phyloP scores from a whole-genome alignment of 1,140 invertebrate species.

The Drosophila miranda region DNA sequence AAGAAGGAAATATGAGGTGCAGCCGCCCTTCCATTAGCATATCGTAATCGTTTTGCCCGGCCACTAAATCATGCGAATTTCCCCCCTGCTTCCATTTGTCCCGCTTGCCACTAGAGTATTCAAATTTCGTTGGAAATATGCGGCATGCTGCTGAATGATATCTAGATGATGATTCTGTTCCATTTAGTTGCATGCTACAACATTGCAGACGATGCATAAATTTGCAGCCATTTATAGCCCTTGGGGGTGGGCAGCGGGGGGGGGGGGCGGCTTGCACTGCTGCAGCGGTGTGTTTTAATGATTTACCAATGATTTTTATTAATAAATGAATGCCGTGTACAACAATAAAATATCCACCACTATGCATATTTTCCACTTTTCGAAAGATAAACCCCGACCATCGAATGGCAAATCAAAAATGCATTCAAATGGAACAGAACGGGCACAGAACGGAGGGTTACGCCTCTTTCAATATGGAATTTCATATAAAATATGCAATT shows the following conservation, averaged over 20 bases:
- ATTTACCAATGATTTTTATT: constrained; percentile 38
- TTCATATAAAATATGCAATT: constrained; percentile 37
- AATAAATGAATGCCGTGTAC: constrained; percentile 33
- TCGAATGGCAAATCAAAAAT: constrained; percentile 43
- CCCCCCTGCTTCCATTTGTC: too few species aligned
- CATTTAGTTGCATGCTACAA: constrained; percentile 7
- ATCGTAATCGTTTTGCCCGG: background rate
- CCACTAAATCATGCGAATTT: too few species aligned
- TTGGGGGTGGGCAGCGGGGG: too few species aligned
- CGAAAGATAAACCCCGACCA: constrained; percentile 20
- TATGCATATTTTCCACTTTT: constrained; percentile 11
- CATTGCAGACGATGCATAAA: constrained; percentile 25
- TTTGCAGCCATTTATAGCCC: constrained; percentile 29
- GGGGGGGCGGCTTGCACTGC: background rate
- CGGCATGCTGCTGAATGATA: constrained; percentile 3
- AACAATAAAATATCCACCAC: constrained; percentile 24
- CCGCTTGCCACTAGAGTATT: constrained; percentile 22
- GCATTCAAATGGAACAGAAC: constrained; percentile 40
- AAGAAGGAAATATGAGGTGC: too few species aligned
- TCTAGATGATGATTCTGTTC: constrained; percentile 11
- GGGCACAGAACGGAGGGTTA: background rate
- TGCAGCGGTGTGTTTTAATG: constrained; percentile 5
- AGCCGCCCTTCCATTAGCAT: constrained; percentile 9
- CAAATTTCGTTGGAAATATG: constrained; percentile 32
- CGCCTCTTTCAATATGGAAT: constrained; percentile 29